Evolutionary conservation across 1,140 invertebrate species (phyloP).

Genomic region (Chionoecetes opilio): DNA sequence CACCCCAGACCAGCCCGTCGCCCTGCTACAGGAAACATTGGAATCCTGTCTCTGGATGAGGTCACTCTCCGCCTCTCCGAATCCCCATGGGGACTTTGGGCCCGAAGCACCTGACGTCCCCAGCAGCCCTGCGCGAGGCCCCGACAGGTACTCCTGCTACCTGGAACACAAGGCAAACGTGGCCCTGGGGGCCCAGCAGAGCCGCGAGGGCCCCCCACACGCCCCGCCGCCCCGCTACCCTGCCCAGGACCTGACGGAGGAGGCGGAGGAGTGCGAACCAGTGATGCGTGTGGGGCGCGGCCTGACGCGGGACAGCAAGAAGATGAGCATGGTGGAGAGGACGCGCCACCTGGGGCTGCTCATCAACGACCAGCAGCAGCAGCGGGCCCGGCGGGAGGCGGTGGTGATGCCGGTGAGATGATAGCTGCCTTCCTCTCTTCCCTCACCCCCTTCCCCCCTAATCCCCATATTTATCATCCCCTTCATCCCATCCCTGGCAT

Average conservation of each 20-base stretch:
- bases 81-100: not conserved
- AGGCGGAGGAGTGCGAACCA: not conserved
- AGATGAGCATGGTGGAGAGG: conserved; percentile 72
- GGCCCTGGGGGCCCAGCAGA: conserved; percentile 55
- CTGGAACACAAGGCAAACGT: conserved; percentile 64
- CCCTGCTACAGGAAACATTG: not conserved
- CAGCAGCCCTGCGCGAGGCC: not conserved
- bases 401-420: not conserved
- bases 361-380: conserved; percentile 65
- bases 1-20: not conserved
- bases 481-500: not conserved
- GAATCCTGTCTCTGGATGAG: not conserved
- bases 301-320: conserved; percentile 41
- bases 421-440: not conserved
- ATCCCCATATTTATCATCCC: not conserved
- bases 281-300: not conserved
- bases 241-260: conserved; percentile 33
- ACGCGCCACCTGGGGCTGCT: conserved; percentile 62
- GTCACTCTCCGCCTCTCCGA: not conserved
- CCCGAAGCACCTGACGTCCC: not conserved
- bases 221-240: not conserved
- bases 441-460: not conserved
- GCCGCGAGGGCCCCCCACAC: not conserved
- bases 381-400: not conserved
- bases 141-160: not conserved